A percentile compares a stretch with the other conserved stretches of the same genome.
These are phyloP conservation scores for Calephelis virginiensis DNA, from an alignment of 1,140 invertebrate species.

Conservation along the genomic window DNA sequence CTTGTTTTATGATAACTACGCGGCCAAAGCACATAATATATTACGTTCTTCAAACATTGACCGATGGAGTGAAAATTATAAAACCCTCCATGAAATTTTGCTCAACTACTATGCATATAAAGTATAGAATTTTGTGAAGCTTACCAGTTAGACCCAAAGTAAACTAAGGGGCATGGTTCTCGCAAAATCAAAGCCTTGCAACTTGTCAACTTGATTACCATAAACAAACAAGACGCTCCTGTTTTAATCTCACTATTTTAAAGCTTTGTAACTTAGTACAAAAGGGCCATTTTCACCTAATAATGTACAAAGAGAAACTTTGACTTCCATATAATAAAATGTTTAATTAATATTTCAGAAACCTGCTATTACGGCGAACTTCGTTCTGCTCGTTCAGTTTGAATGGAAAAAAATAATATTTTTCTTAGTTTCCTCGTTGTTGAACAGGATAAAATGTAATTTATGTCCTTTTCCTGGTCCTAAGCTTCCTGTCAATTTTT, in stretches of 20 bases:
- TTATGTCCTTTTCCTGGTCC: no score
- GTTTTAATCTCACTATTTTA: slow-evolving; percentile 68
- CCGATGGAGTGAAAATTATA: background rate
- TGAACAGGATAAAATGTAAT: no score
- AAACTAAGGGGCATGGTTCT: slow-evolving; percentile 48
- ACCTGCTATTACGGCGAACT: no score
- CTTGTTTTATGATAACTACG: no score
- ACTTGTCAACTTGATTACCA: slow-evolving; percentile 71
- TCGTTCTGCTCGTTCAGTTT: no score
- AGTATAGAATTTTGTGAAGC: slow-evolving; percentile 16
- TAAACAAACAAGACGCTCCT: slow-evolving; percentile 66
- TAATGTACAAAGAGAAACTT: slow-evolving; percentile 1
- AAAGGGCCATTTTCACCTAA: slow-evolving; percentile 33
- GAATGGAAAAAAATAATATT: no score
- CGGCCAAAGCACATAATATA: background rate
- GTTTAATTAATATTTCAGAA: no score
- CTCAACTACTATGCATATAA: slow-evolving; percentile 10
- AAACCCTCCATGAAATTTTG: background rate
- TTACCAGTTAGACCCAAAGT: slow-evolving; percentile 43
- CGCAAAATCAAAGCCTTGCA: slow-evolving; percentile 63
- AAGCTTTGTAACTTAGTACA: slow-evolving; percentile 33
- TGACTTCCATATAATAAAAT: no score
- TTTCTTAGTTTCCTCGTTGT: no score
- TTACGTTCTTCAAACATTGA: background rate
- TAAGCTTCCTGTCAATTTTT: no score